Percentiles rank a stretch among this genome's conserved stretches.
Evolutionary conservation across 2,888 invertebrate species (phyloP).

Genomic region (Zygothrica quintamaculata): DNA sequence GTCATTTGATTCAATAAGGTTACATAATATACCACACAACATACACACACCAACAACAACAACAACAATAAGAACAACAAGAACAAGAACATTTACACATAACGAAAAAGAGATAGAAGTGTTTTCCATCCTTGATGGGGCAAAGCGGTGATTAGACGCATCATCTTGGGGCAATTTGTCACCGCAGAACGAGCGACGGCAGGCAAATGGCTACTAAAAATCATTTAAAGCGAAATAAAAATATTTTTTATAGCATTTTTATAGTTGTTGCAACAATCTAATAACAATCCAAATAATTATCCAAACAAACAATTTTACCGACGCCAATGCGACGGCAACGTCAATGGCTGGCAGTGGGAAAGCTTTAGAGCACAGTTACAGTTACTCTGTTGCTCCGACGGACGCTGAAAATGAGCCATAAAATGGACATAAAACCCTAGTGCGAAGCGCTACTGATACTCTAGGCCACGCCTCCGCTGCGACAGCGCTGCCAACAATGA

Average conservation of each 20-base stretch:
- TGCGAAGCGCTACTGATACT: slow-evolving; percentile 71
- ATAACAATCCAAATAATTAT: slow-evolving; percentile 83
- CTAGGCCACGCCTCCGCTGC: slow-evolving; percentile 78
- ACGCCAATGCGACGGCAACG: slow-evolving; percentile 74
- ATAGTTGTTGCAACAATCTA: slow-evolving; percentile 83
- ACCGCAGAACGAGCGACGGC: slow-evolving; percentile 65
- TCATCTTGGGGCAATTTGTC: slow-evolving; percentile 79
- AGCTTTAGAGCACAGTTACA: slow-evolving; percentile 44
- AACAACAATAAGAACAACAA: neutral
- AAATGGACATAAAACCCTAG: slow-evolving; percentile 71
- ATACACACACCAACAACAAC: neutral
- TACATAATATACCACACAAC: slow-evolving; percentile 9
- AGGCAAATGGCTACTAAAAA: slow-evolving; percentile 71
- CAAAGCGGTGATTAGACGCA: slow-evolving; percentile 70
- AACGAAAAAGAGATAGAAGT: slow-evolving; percentile 13
- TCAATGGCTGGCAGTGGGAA: slow-evolving; percentile 36
- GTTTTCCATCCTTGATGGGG: slow-evolving; percentile 43
- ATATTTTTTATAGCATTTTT: slow-evolving; percentile 80
- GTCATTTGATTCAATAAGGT: slow-evolving; percentile 58
- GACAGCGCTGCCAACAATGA: slow-evolving; percentile 54
- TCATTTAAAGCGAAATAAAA: slow-evolving; percentile 80
- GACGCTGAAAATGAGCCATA: slow-evolving; percentile 74
- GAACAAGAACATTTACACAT: too few relatives aligned
- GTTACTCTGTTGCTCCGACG: slow-evolving; percentile 53
- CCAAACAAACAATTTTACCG: slow-evolving; percentile 77